These are phyloP conservation scores for Otolemur crassicaudatus DNA, from an alignment of 2,797 vertebrate species.

Conservation along the genomic window DNA sequence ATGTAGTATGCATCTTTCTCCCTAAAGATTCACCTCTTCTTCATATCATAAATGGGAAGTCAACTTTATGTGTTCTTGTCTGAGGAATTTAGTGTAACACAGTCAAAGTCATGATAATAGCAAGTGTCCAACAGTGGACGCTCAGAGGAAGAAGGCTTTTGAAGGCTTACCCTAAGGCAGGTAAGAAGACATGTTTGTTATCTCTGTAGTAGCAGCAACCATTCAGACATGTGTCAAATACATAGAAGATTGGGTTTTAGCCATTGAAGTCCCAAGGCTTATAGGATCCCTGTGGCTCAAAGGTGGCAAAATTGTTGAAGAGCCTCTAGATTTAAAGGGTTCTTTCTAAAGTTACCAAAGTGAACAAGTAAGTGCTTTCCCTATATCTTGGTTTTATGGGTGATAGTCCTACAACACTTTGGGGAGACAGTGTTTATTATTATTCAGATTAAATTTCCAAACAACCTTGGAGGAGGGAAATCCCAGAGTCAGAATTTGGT, in stretches of 20 bases:
- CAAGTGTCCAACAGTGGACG: neutral
- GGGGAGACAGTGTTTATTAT: neutral
- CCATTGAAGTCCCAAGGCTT: neutral
- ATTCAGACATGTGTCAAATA: neutral
- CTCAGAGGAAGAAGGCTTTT: neutral
- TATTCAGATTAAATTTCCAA: slow-evolving; percentile 11
- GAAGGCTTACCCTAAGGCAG: neutral
- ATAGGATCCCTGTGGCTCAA: neutral
- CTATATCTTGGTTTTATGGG: neutral
- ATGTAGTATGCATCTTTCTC: neutral
- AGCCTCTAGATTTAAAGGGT: neutral
- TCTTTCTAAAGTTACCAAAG: neutral
- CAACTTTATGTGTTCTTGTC: neutral
- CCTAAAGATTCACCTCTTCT: neutral
- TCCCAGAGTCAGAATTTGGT: neutral
- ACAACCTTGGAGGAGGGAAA: neutral
- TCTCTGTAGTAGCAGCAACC: neutral
- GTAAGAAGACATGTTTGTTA: neutral
- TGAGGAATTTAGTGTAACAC: neutral
- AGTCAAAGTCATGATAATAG: neutral
- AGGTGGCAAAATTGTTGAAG: neutral
- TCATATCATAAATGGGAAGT: neutral
- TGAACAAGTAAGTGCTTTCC: neutral
- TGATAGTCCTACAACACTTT: neutral
- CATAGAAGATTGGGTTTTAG: neutral